These are phyloP conservation scores for Leptogaster cylindrica DNA, from an alignment of 2,888 invertebrate genomes.

Conservation along the genomic window DNA sequence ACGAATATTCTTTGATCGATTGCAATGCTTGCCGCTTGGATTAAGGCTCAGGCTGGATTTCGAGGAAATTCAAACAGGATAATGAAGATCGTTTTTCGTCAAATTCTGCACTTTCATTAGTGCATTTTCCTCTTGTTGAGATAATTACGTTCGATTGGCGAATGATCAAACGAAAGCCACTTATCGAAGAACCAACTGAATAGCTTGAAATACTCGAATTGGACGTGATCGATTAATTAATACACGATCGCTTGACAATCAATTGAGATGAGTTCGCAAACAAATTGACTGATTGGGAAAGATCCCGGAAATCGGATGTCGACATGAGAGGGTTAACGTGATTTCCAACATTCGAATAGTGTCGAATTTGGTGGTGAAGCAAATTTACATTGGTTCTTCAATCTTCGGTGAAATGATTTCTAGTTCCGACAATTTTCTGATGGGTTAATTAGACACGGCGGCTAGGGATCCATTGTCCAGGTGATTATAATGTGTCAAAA, in stretches of 20 bases:
- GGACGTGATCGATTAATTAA: constrained; percentile 32
- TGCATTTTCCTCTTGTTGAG: no score
- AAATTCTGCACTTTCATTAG: no score
- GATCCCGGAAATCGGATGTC: not conserved
- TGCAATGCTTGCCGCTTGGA: no score
- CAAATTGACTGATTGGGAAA: constrained; percentile 3
- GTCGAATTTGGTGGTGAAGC: constrained; percentile 16
- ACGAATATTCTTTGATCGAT: not conserved
- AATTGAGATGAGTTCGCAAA: constrained; percentile 10
- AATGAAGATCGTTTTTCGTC: no score
- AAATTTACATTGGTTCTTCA: constrained; percentile 30
- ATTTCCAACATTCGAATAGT: constrained; percentile 21
- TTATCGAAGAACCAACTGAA: constrained; percentile 18
- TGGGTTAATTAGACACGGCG: constrained; percentile 24
- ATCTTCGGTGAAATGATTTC: constrained; percentile 12
- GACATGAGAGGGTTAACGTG: not conserved
- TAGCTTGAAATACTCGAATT: constrained; percentile 5
- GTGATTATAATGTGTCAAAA: constrained; percentile 36
- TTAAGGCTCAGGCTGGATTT: no score
- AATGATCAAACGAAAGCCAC: constrained; percentile 15
- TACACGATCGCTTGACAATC: constrained; percentile 35
- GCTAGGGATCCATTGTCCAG: constrained; percentile 16
- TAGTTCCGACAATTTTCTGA: constrained; percentile 6
- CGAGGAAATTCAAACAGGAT: no score
- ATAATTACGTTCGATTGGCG: constrained; percentile 24